These are phyloP conservation scores for Podarcis lilfordi DNA, from an alignment of 2,797 vertebrate species.

Conservation along the genomic window DNA sequence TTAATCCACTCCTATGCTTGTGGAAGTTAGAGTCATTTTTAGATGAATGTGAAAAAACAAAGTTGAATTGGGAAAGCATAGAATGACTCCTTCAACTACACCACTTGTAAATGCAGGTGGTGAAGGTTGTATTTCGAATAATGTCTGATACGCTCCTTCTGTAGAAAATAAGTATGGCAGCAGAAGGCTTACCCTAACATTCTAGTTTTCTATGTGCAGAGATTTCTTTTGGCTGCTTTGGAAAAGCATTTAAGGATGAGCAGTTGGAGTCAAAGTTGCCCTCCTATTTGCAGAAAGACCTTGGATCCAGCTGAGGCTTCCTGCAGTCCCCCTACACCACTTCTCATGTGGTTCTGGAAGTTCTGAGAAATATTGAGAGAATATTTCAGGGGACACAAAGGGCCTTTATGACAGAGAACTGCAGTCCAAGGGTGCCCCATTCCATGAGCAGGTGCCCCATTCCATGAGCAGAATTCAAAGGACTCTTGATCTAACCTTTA, in stretches of 20 bases:
- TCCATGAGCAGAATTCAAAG: neutral
- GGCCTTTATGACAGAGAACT: too few relatives aligned
- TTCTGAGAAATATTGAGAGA: neutral
- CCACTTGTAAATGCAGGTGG: neutral
- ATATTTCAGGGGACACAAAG: neutral
- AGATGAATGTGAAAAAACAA: too few relatives aligned
- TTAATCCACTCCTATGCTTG: too few relatives aligned
- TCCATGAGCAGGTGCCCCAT: neutral
- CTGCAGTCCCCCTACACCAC: neutral
- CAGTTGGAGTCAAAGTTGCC: neutral
- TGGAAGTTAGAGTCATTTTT: too few relatives aligned
- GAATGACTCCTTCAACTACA: neutral
- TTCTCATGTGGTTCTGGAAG: neutral
- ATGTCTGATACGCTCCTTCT: neutral
- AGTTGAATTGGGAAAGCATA: too few relatives aligned
- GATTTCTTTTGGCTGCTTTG: neutral
- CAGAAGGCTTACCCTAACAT: neutral
- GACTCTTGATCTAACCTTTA: neutral
- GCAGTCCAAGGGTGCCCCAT: neutral
- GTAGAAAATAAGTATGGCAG: neutral
- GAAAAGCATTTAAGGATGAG: neutral
- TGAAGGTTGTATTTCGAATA: neutral
- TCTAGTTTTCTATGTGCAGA: neutral
- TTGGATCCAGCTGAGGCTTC: neutral
- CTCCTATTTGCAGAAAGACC: neutral